These are phyloP conservation scores for Parelbella ahira DNA, from an alignment of 2,888 invertebrate genomes.

Conservation along the genomic window DNA sequence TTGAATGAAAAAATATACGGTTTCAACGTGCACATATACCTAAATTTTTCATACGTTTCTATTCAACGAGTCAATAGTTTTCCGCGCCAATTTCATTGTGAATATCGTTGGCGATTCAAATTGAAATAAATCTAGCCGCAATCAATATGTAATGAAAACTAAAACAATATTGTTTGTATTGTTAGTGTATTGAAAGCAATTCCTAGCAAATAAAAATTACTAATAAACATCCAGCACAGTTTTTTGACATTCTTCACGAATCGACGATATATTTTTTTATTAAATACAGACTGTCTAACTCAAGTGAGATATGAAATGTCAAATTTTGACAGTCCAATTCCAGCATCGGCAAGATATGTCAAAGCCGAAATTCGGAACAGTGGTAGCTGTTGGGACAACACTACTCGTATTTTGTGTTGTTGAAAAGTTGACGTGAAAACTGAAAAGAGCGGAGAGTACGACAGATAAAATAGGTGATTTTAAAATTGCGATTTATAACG, in stretches of 20 bases:
- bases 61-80: slow-evolving; percentile 11
- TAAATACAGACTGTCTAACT: too few species aligned
- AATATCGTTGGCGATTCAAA: not conserved
- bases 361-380: slow-evolving; percentile 5
- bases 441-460: too few species aligned
- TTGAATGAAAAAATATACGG: slow-evolving; percentile 7
- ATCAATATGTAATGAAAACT: not conserved
- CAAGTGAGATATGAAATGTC: not conserved
- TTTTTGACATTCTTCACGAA: not conserved
- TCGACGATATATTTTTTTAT: too few species aligned
- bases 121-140: slow-evolving; percentile 1
- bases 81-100: slow-evolving; percentile 4
- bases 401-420: too few species aligned
- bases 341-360: not conserved
- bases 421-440: too few species aligned
- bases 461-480: too few species aligned
- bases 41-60: slow-evolving; percentile 3
- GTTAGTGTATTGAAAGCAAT: too few species aligned
- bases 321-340: not conserved
- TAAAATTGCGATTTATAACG: too few species aligned
- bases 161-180: not conserved
- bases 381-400: too few species aligned
- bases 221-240: not conserved
- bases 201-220: not conserved
- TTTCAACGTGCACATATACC: slow-evolving; percentile 11